Conservation (phyloP, 2,888 invertebrate species). For the Octonoba sinensis region DNA sequence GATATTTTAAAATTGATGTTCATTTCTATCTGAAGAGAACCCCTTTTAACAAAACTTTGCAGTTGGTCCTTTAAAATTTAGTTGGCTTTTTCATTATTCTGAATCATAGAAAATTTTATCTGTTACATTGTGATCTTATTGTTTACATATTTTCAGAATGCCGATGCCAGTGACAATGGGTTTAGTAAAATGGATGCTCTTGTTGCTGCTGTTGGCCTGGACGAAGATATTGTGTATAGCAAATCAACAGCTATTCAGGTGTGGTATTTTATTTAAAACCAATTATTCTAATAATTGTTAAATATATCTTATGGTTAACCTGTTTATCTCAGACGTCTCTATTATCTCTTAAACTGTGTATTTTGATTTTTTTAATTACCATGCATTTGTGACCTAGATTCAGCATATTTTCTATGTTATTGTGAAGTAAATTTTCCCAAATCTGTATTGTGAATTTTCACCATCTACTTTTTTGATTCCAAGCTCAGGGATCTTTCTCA, state of each 20-base stretch:
- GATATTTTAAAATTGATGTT: not conserved
- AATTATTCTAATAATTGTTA: conserved; percentile 4
- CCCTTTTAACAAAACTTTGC: no score
- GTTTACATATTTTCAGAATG: conserved; percentile 69
- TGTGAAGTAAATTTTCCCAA: no score
- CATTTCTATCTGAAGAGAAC: no score
- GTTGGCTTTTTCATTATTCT: not conserved
- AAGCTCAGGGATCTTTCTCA: no score
- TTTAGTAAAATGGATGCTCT: conserved; percentile 87
- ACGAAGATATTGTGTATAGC: conserved; percentile 95
- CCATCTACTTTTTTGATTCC: no score
- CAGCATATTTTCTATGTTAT: no score
- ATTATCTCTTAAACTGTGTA: no score
- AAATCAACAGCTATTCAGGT: conserved; percentile 96
- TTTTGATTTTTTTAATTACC: not conserved
- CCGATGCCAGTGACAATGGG: conserved; percentile 77
- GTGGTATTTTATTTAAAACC: conserved; percentile 41
- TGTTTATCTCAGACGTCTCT: no score
- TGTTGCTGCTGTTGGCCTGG: conserved; percentile 90
- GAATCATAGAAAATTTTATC: not conserved
- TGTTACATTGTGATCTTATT: not conserved
- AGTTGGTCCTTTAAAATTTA: no score
- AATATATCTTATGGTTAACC: no score
- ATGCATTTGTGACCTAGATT: no score
- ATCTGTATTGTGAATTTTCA: no score